These are phyloP conservation scores for Taxidea taxus DNA, from an alignment of 2,113 vertebrate genomes.

Conservation along the genomic window DNA sequence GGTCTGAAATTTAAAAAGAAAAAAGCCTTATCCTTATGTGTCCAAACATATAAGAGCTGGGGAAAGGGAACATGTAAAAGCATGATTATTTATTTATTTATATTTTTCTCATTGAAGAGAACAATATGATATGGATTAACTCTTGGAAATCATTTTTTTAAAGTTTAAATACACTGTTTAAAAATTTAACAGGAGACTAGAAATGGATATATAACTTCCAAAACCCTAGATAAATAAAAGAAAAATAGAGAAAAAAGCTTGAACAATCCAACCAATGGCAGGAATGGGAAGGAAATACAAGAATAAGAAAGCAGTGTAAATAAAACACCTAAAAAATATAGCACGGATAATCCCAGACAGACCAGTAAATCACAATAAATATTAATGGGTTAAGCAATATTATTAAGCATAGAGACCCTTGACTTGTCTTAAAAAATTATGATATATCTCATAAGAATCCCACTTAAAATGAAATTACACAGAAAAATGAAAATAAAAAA, in stretches of 20 bases:
- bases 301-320: not conserved
- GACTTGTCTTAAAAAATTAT: not conserved
- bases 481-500: not conserved
- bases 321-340: not conserved
- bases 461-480: not conserved
- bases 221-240: not conserved
- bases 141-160: slow-evolving; percentile 33
- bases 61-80: not conserved
- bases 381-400: not conserved
- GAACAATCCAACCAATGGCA: not conserved
- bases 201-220: not conserved
- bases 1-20: not conserved
- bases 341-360: not conserved
- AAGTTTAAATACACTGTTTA: slow-evolving; percentile 43
- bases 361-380: not conserved
- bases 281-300: not conserved
- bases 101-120: not conserved
- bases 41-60: not conserved
- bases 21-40: not conserved
- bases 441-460: not conserved
- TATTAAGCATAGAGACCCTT: slow-evolving; percentile 10
- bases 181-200: slow-evolving; percentile 7
- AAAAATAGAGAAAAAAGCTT: slow-evolving; percentile 12
- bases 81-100: not conserved
- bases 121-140: not conserved